Evolutionary conservation across 2,888 invertebrate genomes (phyloP).

Genomic region (Scelioninae gen. 1): DNA sequence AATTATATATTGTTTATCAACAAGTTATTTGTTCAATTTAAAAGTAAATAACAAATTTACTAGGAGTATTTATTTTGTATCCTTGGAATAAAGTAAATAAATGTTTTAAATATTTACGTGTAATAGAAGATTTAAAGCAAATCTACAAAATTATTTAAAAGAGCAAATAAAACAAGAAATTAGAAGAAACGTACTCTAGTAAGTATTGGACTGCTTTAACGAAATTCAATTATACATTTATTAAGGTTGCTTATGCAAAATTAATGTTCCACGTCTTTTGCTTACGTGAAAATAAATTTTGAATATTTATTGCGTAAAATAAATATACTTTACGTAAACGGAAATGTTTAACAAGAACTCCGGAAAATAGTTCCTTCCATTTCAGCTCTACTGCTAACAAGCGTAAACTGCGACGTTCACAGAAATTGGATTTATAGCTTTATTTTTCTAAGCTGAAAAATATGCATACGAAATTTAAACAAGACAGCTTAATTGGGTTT

Average conservation of each 20-base stretch:
- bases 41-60: too few species aligned
- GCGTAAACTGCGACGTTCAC: conserved; percentile 48
- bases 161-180: too few species aligned
- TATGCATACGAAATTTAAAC: conserved; percentile 7
- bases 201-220: too few species aligned
- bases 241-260: background rate
- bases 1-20: too few species aligned
- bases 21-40: too few species aligned
- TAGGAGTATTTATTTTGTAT: too few species aligned
- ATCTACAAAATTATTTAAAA: too few species aligned
- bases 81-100: too few species aligned
- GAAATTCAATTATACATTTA: too few species aligned
- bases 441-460: conserved; percentile 34
- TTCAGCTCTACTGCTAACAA: conserved; percentile 38
- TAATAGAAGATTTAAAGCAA: too few species aligned
- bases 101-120: too few species aligned
- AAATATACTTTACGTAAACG: conserved; percentile 36
- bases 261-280: conserved; percentile 2
- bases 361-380: conserved; percentile 35
- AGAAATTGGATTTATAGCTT: conserved; percentile 42
- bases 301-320: conserved; percentile 21
- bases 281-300: background rate
- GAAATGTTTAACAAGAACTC: conserved; percentile 40
- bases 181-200: too few species aligned
- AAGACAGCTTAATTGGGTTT: conserved; percentile 5